Evolutionary conservation across 1,140 invertebrate genomes (phyloP).

Genomic region (Nephotettix cincticeps): DNA sequence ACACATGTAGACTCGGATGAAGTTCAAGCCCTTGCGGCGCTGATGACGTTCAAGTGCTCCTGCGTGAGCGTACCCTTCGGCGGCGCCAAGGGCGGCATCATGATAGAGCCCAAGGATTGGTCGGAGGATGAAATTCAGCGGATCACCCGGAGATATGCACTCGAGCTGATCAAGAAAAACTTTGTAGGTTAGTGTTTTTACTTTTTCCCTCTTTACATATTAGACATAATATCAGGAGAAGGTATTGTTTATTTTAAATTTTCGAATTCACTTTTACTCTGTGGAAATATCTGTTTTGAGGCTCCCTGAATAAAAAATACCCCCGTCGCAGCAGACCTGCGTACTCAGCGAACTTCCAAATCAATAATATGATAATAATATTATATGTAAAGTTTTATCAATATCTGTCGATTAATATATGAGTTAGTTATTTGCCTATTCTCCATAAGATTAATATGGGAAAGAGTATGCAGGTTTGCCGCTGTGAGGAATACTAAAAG

Average conservation of each 20-base stretch:
- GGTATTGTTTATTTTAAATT: neutral
- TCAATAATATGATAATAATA: too few species aligned
- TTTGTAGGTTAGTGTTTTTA: conserved; percentile 67
- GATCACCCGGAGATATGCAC: conserved; percentile 80
- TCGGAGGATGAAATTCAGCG: conserved; percentile 78
- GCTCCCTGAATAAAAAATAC: too few species aligned
- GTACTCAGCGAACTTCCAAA: too few species aligned
- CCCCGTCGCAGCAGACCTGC: too few species aligned
- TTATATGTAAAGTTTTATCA: too few species aligned
- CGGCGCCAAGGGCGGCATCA: conserved; percentile 85
- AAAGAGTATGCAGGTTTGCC: too few species aligned
- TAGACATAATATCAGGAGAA: neutral
- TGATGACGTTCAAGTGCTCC: conserved; percentile 84
- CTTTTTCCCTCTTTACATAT: too few species aligned
- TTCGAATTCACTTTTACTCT: neutral
- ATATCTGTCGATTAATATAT: too few species aligned
- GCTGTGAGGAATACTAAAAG: too few species aligned
- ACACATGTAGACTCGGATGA: conserved; percentile 69
- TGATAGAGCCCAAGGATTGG: conserved; percentile 79
- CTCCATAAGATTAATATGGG: too few species aligned
- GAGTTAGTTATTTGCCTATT: too few species aligned
- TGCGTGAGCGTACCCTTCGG: conserved; percentile 80
- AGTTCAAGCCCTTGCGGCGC: conserved; percentile 78
- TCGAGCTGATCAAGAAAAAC: conserved; percentile 86
- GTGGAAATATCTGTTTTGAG: too few species aligned